Base-by-base conservation (phyloP, 2,113 vertebrate species). In the Tenebrosternarchus preto region DNA sequence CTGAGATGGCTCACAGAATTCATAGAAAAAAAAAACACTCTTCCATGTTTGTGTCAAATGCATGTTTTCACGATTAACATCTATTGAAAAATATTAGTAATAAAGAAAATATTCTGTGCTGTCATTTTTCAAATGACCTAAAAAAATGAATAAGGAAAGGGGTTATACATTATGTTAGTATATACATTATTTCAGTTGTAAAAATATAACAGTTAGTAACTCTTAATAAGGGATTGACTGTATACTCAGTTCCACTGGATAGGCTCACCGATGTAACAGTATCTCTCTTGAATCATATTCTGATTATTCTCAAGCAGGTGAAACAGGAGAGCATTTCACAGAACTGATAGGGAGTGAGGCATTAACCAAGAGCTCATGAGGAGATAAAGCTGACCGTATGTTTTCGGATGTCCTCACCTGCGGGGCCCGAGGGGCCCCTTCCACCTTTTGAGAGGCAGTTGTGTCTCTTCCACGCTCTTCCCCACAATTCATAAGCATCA, bases 231-330 rank as follows among this genome's bases (percentile, higher is more conserved):
- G 69, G 79, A 61, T 33, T 31, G 74, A 75, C 73, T 67, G 12
- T 8, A 50, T 50, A 50, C 79, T 83, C 63, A 72, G 50, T 56
- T 46, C 50, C 67, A 64, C 27, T 43, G 9, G 60, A 39, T 19
- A 31, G 50, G n/a, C 43, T 31, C 20, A 29, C 0, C 56, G 63
- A 29, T 19, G 57, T 74, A 80, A 79, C 75, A 50, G 27, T n/a
- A 77, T 39, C 84, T 50, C 46, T 77, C 67, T 39, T 70, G 68
- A 86, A 83, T 85, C 82, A 88, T 86, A 88, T 83, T 87, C 73
- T 69, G 74, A 86, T 85, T 83, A 85, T 86, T 84, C 82, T 76
- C 74, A 73, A 76, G 60, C 60, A 15, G 53, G 39, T 84, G 87
- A 84, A 84, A 85, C 77, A 56, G 77, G 86, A 88, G 77, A 80